Evolutionary conservation across 2,113 vertebrate genomes (phyloP).

Genomic region (Chloropsis hardwickii): DNA sequence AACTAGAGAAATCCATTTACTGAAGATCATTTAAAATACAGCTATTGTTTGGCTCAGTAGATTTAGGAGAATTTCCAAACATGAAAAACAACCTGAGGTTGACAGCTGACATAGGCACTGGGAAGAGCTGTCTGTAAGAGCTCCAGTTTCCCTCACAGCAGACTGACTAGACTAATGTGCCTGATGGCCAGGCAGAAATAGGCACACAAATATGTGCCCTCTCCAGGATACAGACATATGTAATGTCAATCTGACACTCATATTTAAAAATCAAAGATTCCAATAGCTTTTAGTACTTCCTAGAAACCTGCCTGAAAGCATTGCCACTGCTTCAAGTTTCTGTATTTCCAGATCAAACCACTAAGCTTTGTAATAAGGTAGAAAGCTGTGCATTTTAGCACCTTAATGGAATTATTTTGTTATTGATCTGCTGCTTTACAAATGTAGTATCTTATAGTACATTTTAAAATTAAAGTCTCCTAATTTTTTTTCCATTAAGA

Average conservation of each 20-base stretch:
- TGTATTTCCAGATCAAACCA: neutral
- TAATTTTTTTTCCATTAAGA: neutral
- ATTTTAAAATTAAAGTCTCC: neutral
- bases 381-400: neutral
- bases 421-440: neutral
- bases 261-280: neutral
- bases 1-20: neutral
- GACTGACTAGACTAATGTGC: neutral
- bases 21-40: neutral
- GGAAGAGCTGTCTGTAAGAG: neutral
- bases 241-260: neutral
- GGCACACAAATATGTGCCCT: neutral
- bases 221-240: rapidly evolving
- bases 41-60: neutral
- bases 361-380: neutral
- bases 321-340: neutral
- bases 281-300: neutral
- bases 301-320: neutral
- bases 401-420: neutral
- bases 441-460: neutral
- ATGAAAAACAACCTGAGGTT: neutral
- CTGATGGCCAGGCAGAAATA: neutral
- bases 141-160: neutral
- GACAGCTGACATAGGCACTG: neutral
- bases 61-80: neutral